Base-by-base conservation (phyloP, 2,113 vertebrate genomes). In the Felis catus region DNA sequence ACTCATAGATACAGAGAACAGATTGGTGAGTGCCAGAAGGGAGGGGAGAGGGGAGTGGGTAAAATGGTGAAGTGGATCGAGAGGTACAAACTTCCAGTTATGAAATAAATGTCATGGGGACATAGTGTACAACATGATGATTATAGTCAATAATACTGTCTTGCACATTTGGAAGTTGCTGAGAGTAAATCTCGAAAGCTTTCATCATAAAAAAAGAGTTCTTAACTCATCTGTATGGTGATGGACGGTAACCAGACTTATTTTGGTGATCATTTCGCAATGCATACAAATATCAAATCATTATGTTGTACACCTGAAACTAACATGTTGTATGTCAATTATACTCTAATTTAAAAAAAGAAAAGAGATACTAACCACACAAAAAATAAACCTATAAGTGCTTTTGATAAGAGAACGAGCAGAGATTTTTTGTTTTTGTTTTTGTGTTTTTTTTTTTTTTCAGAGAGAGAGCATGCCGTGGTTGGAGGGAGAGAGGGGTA, bases 351-450 rank as follows among this genome's bases (percentile, higher is more conserved):
- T 7, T 7, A 19, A 19, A 36, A 76, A 45, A 76, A 45, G 31
- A 76, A 78, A 78, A 48, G 41, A 29, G 18, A 51, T 21, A 79
- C 45, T 33, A 79, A 79, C 76, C 27, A 31, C 74, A 45, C 45
- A 27, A 29, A 76, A 78, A 78, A 48, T 27, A 78, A 48, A 48
- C 23, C 36, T 70, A 68, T 41, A 79, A 73, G 51, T 53, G 51
- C n/a, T 97, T 90, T 92, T 91, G 41, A 51, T 91, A 73, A 78
- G 55, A 94, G 45, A 63, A 91, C 27, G 12, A 66, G 21, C 23
- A 96, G 91, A 94, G 23, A 27, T 71, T 65, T 14, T 29, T 65
- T 29, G 25, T 12, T 29, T 63, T 65, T 65, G 1, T 29, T 29
- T 65, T 27, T 65, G 15, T 55, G 18, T 55, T 16, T 45, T 7